Evolutionary conservation across 2,888 invertebrate species (phyloP), one percentile per base, ranked within the genome.

Genomic region (Cryptocephalus moraei): DNA sequence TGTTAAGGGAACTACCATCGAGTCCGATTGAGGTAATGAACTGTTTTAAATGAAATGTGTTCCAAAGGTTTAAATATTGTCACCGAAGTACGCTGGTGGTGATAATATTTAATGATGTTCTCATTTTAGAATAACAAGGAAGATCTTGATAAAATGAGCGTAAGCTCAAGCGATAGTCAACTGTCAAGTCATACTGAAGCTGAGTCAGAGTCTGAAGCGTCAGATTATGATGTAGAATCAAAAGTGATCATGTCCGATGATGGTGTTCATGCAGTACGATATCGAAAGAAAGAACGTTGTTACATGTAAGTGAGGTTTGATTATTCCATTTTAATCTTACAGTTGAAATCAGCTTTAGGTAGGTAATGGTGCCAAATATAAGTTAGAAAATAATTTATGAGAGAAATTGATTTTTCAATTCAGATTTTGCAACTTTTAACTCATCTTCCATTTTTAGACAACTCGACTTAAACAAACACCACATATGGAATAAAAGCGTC

Each of bases 1-100:
- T 89, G 45, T 73, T 96, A 12, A 79, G 80, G 42, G 87, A 90
- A 57, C 70, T 96, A 53, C 85, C 86, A 0, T 75, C 63, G n/a
- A 60, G 62, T 52, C 81, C 84, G 0, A 73, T 53, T 11, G 71
- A 70, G 55, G 76, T 62, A 68, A 69, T 32, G 3, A 14, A 9
- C 14, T 13, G 9, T 33, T 44, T 8, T 22, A 9, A 14, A 32
- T 38, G 9, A 45, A 45, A 38, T 11, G 12, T 14, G n/a, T 31
- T 12, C 14, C 38, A 22, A 36, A 43, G 36, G 32, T 42, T 47
- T 22, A 22, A 22, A 22, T 6, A 22, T 22, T 22, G 3, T 22
- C 2, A 22, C 6, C 6, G 22, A 6, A 6, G 6, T 22, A 22
- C 6, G 22, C 3, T 22, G 22, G 3, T 22, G 22, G 22, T 2